phyloP scores from a whole-genome alignment of 2,113 vertebrate genomes.

The Petaurus breviceps region DNA sequence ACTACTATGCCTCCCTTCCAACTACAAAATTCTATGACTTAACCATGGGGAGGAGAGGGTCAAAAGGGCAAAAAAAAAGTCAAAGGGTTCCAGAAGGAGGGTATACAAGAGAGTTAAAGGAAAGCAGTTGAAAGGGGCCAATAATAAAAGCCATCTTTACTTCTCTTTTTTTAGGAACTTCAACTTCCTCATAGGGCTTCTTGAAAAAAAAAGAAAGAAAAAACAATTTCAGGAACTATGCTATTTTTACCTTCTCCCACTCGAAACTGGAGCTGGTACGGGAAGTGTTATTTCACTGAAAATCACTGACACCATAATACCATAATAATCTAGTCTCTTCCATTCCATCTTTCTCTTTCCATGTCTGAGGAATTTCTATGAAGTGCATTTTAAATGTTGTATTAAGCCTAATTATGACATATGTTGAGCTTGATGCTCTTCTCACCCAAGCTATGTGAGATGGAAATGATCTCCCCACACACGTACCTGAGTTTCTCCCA shows the following conservation, averaged over 20 bases:
- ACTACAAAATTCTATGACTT: neutral
- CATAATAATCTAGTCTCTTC: neutral
- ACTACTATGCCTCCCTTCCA: neutral
- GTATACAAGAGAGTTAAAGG: neutral
- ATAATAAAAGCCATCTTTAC: neutral
- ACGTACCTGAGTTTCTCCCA: neutral
- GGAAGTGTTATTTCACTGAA: slow-evolving; percentile 2
- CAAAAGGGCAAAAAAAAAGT: neutral
- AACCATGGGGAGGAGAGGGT: neutral
- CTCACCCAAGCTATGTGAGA: neutral
- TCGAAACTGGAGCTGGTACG: neutral
- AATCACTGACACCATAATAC: slow-evolving; percentile 2
- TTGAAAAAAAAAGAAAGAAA: neutral
- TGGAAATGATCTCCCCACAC: neutral
- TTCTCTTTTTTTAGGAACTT: neutral
- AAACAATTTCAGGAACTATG: neutral
- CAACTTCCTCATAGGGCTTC: neutral
- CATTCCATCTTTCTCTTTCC: neutral
- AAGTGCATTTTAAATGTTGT: neutral
- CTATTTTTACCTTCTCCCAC: neutral
- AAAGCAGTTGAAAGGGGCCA: neutral
- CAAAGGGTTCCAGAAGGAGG: neutral
- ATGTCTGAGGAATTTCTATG: neutral
- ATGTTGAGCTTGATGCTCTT: neutral
- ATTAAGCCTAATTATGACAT: neutral